A percentile compares a stretch with the other conserved stretches of the same genome.
These are phyloP conservation scores for Drosophila jambulina DNA, from an alignment of 1,140 invertebrate species.

Conservation along the genomic window DNA sequence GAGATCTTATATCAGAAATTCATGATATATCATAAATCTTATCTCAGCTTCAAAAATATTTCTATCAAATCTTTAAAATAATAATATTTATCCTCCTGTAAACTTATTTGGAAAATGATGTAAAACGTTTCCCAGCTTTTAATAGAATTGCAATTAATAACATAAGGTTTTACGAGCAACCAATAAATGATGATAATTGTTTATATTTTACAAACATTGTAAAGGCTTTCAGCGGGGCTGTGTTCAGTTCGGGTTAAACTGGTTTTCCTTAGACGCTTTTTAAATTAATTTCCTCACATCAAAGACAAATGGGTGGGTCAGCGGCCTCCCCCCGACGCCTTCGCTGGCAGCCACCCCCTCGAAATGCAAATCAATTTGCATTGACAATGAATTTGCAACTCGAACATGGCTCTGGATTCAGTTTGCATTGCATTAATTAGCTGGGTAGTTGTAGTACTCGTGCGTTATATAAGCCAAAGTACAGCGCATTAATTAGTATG, in stretches of 20 bases:
- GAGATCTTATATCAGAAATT: too few relatives aligned
- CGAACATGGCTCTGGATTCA: conserved; percentile 28
- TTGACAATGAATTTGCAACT: conserved; percentile 53
- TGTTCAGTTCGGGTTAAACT: conserved; percentile 34
- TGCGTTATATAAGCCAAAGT: conserved; percentile 44
- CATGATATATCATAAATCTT: too few relatives aligned
- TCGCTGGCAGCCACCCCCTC: conserved; percentile 7
- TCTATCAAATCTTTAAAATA: not conserved
- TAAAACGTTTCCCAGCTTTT: not conserved
- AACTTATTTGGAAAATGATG: too few relatives aligned
- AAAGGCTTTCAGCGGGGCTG: conserved; percentile 4
- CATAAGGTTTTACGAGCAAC: not conserved
- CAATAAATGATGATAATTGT: conserved; percentile 30
- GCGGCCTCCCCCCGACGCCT: not conserved
- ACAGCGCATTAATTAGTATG: conserved; percentile 40
- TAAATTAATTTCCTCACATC: conserved; percentile 43
- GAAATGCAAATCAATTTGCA: conserved; percentile 56
- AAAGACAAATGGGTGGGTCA: conserved; percentile 53
- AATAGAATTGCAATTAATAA: conserved; percentile 3
- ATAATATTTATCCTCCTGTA: not conserved
- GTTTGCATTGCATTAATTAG: conserved; percentile 59
- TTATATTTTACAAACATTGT: conserved; percentile 8
- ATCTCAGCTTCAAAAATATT: not conserved
- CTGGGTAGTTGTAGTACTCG: conserved; percentile 27
- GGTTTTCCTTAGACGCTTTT: conserved; percentile 29